These are phyloP conservation scores for Pachypeltis micranthus DNA, from an alignment of 1,140 invertebrate genomes.

Conservation along the genomic window DNA sequence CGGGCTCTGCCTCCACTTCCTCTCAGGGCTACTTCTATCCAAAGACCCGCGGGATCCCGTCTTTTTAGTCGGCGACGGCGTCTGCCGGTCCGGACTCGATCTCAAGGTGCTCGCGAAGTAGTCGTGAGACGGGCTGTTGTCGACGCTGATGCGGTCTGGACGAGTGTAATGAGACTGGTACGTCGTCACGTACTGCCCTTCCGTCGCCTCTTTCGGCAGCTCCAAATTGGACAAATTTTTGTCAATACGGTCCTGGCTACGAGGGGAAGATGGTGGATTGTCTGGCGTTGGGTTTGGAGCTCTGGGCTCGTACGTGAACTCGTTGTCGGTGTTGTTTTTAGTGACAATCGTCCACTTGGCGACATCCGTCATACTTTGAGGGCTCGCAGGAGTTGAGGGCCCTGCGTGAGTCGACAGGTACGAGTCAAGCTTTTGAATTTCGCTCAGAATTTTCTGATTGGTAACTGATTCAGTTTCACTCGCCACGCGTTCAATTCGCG, in stretches of 20 bases:
- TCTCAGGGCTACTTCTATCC: constrained; percentile 27
- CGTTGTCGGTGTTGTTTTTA: constrained; percentile 18
- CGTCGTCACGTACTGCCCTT: constrained; percentile 45
- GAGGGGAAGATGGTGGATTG: background rate
- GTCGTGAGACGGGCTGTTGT: constrained; percentile 53
- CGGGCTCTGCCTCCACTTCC: constrained; percentile 15
- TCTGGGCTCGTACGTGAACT: constrained; percentile 20
- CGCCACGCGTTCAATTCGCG: background rate
- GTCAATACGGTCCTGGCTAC: constrained; percentile 7
- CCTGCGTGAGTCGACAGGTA: constrained; percentile 26
- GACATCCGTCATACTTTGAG: constrained; percentile 21
- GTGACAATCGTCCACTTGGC: constrained; percentile 26
- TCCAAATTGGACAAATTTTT: constrained; percentile 22
- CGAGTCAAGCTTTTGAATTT: constrained; percentile 30
- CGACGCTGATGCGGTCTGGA: constrained; percentile 43
- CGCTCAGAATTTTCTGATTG: constrained; percentile 30
- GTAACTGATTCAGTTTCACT: constrained; percentile 19
- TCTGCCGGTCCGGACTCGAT: constrained; percentile 38
- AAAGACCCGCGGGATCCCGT: constrained; percentile 34
- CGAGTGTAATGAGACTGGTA: constrained; percentile 43
- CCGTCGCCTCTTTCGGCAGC: constrained; percentile 26
- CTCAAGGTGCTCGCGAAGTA: constrained; percentile 56
- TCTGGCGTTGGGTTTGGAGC: background rate
- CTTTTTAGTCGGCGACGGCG: constrained; percentile 35
- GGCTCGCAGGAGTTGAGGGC: constrained; percentile 24